Base-by-base conservation (phyloP, 2,888 invertebrate genomes). In the Liposcelis brunnea region DNA sequence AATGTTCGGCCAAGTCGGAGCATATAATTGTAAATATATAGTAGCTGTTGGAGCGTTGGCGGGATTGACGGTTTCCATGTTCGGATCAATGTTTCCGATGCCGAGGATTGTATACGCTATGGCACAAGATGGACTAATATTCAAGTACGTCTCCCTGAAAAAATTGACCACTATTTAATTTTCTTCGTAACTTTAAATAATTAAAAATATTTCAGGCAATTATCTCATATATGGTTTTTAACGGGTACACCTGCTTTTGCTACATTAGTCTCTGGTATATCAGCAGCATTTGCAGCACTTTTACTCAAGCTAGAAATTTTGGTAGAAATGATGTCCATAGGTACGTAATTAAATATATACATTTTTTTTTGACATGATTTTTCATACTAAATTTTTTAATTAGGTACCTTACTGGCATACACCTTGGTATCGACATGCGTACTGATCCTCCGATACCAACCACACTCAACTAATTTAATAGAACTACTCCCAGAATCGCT, bases 21-120 rank as follows among this genome's bases (percentile, higher is more conserved):
- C 89, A 1, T 77, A 79, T 45, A 80, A 76, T 51, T 86, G 87
- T 70, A 84, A 90, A 59, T 87, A 81, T 58, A 75, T 93, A 49
- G 87, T 93, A 21, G 90, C 87, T 0, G 66, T 89, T n/a, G 93
- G 93, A 0, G 91, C 93, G 0, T 69, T 93, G n/a, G 85, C 90
- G 10, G 93, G 89, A 8, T 72, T 93, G 18, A 82, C 85, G 2
- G 90, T 91, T 26, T 86, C 87, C 54, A 87, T 93, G 82, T 86
- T 94, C 57, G 93, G 93, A n/a, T 89, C 87, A 44, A 86, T 93
- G 87, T 90, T 90, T 61, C 94, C 95, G 2, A 83, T 94, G 80
- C 94, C 94, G 1, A 72, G 89, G 50, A 80, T 89, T 50, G 79
- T 84, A 44, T 93, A 91, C 61, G 90, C 91, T 16, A 93, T 93